Evolutionary conservation across 1,140 invertebrate genomes (phyloP).

Genomic region (Drosophila trapezifrons): DNA sequence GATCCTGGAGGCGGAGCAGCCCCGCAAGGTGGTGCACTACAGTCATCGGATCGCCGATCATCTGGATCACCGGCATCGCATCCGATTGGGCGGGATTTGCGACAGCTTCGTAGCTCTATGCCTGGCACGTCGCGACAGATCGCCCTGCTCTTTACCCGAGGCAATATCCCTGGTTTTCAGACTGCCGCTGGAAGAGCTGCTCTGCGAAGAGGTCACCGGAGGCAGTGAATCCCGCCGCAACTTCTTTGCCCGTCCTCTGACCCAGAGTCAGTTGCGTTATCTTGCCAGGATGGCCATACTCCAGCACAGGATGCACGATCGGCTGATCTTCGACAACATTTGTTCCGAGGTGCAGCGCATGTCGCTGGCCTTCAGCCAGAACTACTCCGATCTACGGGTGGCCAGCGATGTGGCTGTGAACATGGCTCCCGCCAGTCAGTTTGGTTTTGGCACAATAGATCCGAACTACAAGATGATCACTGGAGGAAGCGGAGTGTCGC

Average conservation of each 20-base stretch:
- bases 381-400: constrained; percentile 10
- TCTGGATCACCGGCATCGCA: constrained; percentile 27
- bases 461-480: constrained; percentile 6
- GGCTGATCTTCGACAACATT: constrained; percentile 39
- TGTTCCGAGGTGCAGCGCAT: constrained; percentile 41
- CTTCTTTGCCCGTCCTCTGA: constrained; percentile 45
- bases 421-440: constrained; percentile 45
- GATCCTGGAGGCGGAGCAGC: constrained; percentile 39
- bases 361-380: constrained; percentile 35
- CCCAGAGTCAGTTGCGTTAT: constrained; percentile 32
- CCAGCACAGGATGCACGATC: constrained; percentile 43
- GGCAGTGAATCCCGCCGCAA: constrained; percentile 33
- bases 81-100: constrained; percentile 42
- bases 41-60: constrained; percentile 56
- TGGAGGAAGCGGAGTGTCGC: neutral
- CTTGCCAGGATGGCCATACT: constrained; percentile 53
- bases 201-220: constrained; percentile 40
- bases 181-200: constrained; percentile 30
- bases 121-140: constrained; percentile 26
- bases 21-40: constrained; percentile 60
- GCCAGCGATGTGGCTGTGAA: constrained; percentile 29
- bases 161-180: constrained; percentile 45
- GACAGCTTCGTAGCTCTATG: constrained; percentile 57
- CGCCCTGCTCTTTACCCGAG: constrained; percentile 24
- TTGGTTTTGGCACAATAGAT: constrained; percentile 51